A percentile compares a stretch with the other conserved stretches of the same genome.
Evolutionary conservation across 2,797 vertebrate genomes (phyloP).

Genomic region (Cetoscarus ocellatus): DNA sequence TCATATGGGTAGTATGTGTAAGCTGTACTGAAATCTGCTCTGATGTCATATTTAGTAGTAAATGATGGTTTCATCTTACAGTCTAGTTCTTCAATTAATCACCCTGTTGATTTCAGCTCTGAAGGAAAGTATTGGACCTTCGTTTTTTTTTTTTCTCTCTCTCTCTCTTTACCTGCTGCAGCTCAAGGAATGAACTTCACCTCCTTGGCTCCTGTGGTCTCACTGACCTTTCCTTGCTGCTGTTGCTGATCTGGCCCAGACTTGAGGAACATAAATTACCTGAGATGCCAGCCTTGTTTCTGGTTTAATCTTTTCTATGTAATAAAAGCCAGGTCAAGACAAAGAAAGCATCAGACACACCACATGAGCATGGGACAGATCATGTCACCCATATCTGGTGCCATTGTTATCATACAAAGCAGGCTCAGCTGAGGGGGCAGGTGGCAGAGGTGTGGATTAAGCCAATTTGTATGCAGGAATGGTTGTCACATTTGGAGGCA

Average conservation of each 20-base stretch:
- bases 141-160: slow-evolving; percentile 4
- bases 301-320: slow-evolving; percentile 64
- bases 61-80: neutral
- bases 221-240: slow-evolving; percentile 74
- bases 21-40: neutral
- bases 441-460: neutral
- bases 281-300: slow-evolving; percentile 76
- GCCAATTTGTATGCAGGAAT: neutral
- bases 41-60: neutral
- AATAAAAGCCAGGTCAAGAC: slow-evolving; percentile 50
- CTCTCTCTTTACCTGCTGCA: slow-evolving; percentile 21
- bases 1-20: too few species aligned
- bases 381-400: slow-evolving; percentile 47
- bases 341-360: slow-evolving; percentile 52
- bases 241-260: slow-evolving; percentile 57
- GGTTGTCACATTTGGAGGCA: slow-evolving; percentile 17
- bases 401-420: slow-evolving; percentile 42
- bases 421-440: slow-evolving; percentile 13
- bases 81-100: neutral
- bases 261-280: slow-evolving; percentile 55
- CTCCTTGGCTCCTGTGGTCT: slow-evolving; percentile 4
- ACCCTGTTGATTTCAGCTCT: neutral
- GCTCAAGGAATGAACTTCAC: neutral
- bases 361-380: slow-evolving; percentile 9
- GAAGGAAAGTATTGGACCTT: neutral